A percentile compares a stretch with the other conserved stretches of the same genome.
Conservation (phyloP, 1,140 invertebrate species). For the Hesperophylax magnus region DNA sequence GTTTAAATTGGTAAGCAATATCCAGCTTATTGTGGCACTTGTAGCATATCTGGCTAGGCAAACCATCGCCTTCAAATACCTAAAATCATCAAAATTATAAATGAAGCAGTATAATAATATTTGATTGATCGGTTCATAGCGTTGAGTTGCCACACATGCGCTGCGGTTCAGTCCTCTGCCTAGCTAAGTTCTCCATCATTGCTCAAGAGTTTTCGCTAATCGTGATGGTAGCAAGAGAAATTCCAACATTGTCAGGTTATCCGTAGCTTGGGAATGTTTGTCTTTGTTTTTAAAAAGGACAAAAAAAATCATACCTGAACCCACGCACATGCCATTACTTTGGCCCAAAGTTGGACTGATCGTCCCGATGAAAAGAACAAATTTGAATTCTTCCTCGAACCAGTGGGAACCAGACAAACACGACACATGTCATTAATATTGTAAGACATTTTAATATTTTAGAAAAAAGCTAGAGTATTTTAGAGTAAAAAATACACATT, state of each 20-base stretch:
- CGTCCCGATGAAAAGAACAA: conserved; percentile 53
- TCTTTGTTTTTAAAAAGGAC: no score
- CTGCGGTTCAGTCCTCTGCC: no score
- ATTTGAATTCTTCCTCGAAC: conserved; percentile 51
- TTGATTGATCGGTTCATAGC: no score
- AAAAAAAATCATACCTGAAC: conserved; percentile 46
- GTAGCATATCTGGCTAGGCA: conserved; percentile 63
- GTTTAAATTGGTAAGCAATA: conserved; percentile 64
- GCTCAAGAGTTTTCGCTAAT: no score
- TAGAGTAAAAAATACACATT: no score
- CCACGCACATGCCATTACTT: conserved; percentile 58
- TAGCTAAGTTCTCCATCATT: no score
- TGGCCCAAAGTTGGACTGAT: conserved; percentile 54
- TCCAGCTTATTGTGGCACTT: conserved; percentile 63
- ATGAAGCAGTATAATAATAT: no score
- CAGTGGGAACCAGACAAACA: conserved; percentile 49
- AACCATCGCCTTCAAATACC: conserved; percentile 63
- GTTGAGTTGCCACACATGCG: no score
- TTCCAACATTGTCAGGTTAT: no score
- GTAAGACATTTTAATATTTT: conserved; percentile 42
- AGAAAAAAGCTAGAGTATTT: not conserved
- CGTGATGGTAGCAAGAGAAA: no score
- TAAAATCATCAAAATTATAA: conserved; percentile 51
- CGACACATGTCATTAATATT: conserved; percentile 55
- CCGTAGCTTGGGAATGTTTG: no score